A percentile compares a stretch with the other conserved stretches of the same genome.
phyloP scores from a whole-genome alignment of 2,113 vertebrate species.

The Anthoscopus minutus region DNA sequence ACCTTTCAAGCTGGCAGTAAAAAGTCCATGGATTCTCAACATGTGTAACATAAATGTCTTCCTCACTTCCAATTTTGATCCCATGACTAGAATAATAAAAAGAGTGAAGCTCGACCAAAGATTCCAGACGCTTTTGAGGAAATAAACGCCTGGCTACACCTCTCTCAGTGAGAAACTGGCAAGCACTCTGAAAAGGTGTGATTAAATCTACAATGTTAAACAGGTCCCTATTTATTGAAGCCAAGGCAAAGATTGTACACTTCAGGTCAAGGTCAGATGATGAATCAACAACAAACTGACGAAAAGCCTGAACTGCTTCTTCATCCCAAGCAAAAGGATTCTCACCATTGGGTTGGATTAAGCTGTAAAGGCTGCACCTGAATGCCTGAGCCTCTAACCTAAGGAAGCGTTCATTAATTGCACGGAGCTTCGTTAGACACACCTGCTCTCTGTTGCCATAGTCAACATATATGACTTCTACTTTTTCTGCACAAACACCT shows the following conservation, averaged over 20 bases:
- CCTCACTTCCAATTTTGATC: constrained; percentile 86
- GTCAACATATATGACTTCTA: constrained; percentile 84
- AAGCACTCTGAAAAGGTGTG: constrained; percentile 87
- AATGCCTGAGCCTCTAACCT: constrained; percentile 83
- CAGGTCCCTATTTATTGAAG: constrained; percentile 71
- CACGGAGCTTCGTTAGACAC: constrained; percentile 72
- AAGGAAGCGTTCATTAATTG: constrained; percentile 74
- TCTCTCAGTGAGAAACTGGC: constrained; percentile 72
- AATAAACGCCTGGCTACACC: constrained; percentile 63
- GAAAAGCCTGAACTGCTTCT: constrained; percentile 71
- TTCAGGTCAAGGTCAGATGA: constrained; percentile 72
- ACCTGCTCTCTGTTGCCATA: constrained; percentile 81
- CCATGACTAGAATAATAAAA: constrained; percentile 86
- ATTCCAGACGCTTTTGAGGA: constrained; percentile 53
- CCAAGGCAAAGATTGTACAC: constrained; percentile 87
- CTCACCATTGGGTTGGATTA: constrained; percentile 69
- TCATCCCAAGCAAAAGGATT: constrained; percentile 79
- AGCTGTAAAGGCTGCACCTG: constrained; percentile 88
- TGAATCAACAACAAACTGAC: constrained; percentile 74
- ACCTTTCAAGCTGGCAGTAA: constrained; percentile 86
- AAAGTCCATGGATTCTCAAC: constrained; percentile 77
- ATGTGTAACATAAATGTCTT: constrained; percentile 76
- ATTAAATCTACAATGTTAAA: constrained; percentile 87
- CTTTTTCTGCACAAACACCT: constrained; percentile 42
- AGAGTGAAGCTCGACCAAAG: constrained; percentile 76